Conservation (phyloP, 1,140 invertebrate genomes). For the Asobara japonica region DNA sequence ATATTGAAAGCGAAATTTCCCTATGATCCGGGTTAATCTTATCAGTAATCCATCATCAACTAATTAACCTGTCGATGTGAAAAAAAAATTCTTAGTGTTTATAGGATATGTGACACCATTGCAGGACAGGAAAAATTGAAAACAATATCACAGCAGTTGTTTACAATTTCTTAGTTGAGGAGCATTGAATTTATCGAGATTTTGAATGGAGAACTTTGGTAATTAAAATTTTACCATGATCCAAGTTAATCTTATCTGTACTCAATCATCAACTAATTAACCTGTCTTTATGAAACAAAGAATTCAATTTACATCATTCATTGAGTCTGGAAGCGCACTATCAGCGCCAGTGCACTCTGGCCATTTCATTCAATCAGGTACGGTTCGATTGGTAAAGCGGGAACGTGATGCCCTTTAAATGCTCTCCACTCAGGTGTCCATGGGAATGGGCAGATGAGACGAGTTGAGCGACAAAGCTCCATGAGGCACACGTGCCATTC, state of each 20-base stretch:
- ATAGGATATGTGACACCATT: too few relatives aligned
- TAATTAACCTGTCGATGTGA: not conserved
- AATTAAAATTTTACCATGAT: not conserved
- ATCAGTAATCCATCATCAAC: not conserved
- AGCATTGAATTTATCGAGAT: too few relatives aligned
- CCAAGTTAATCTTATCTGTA: not conserved
- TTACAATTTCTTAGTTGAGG: too few relatives aligned
- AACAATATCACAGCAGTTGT: too few relatives aligned
- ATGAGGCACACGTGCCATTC: not conserved
- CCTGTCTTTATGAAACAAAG: not conserved
- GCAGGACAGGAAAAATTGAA: too few relatives aligned
- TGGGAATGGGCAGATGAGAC: slow-evolving; percentile 1
- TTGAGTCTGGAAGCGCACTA: not conserved
- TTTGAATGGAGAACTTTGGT: too few relatives aligned
- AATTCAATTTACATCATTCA: not conserved
- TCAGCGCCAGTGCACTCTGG: not conserved
- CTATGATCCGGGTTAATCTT: not conserved
- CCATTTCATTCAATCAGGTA: slow-evolving; percentile 3
- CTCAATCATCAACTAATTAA: not conserved
- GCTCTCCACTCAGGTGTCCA: slow-evolving; percentile 10
- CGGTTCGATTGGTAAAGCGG: slow-evolving; percentile 7
- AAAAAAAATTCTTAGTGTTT: too few relatives aligned
- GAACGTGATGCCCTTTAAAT: slow-evolving; percentile 5
- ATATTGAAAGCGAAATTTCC: not conserved
- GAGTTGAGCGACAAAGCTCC: slow-evolving; percentile 5